Conservation (phyloP, 2,888 invertebrate genomes). For the Plagodis dolabraria region DNA sequence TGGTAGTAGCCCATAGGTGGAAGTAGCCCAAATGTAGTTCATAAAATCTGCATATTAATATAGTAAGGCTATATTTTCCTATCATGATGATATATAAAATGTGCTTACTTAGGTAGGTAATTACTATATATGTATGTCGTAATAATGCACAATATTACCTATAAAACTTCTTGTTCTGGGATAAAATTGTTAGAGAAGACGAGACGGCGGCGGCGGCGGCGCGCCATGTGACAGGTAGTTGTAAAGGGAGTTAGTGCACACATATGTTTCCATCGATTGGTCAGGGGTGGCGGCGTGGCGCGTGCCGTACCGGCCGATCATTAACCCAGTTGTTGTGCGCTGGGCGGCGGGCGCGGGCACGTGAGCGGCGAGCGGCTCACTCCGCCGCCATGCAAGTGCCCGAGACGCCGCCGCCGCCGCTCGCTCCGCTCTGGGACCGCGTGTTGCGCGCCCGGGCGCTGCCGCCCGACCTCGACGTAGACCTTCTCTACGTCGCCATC, state of each 20-base stretch:
- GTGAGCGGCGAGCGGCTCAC: conserved; percentile 57
- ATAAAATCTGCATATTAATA: too few relatives aligned
- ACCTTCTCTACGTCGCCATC: conserved; percentile 88
- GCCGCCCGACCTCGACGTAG: conserved; percentile 88
- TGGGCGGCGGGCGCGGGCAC: conserved; percentile 77
- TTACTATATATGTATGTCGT: too few relatives aligned
- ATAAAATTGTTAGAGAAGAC: too few relatives aligned
- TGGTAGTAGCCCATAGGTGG: too few relatives aligned
- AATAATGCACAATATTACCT: too few relatives aligned
- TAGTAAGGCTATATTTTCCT: too few relatives aligned
- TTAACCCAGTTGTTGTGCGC: conserved; percentile 82
- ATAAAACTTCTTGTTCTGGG: too few relatives aligned
- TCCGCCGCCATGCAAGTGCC: conserved; percentile 76
- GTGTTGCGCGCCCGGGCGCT: conserved; percentile 89
- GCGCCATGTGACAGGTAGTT: not conserved
- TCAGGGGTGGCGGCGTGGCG: conserved; percentile 68
- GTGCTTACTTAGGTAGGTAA: too few relatives aligned
- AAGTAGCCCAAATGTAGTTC: not conserved
- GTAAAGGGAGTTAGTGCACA: conserved; percentile 23
- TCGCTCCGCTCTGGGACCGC: conserved; percentile 93
- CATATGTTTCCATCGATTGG: conserved; percentile 77
- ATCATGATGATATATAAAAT: too few relatives aligned
- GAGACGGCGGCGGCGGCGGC: too few relatives aligned
- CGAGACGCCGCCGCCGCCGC: conserved; percentile 77
- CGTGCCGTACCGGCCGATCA: conserved; percentile 80